These are phyloP conservation scores for Heliconius cydno DNA, from an alignment of 2,888 invertebrate genomes.

Conservation along the genomic window DNA sequence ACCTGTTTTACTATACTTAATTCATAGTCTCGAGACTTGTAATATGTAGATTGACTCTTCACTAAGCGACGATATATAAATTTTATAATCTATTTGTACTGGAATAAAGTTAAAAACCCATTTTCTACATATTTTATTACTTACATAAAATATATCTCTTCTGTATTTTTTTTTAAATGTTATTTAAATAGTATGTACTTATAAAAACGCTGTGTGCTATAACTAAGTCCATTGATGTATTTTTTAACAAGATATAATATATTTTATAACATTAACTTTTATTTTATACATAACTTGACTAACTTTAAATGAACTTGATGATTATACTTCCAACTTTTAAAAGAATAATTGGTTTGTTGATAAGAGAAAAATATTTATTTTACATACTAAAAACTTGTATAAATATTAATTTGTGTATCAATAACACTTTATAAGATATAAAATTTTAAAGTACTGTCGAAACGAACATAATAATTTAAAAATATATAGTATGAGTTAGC, in stretches of 20 bases:
- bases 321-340: slow-evolving; percentile 2
- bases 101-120: neutral
- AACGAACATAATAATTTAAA: too few relatives aligned
- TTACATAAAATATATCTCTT: neutral
- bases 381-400: too few relatives aligned
- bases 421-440: too few relatives aligned
- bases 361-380: too few relatives aligned
- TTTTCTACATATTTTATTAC: neutral
- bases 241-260: neutral
- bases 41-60: neutral
- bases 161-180: neutral
- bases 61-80: neutral
- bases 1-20: too few relatives aligned
- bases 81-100: neutral
- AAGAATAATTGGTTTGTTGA: too few relatives aligned
- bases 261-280: slow-evolving; percentile 2
- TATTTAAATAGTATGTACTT: neutral
- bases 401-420: too few relatives aligned
- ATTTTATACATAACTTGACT: neutral
- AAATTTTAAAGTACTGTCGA: neutral
- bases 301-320: neutral
- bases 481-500: neutral
- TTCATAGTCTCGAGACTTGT: neutral
- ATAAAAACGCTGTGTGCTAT: slow-evolving; percentile 5
- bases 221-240: neutral